Evolutionary conservation across 37 sponge, comb jelly and placozoan genomes (phyloP).

Genomic region (Spongilla lacustris): DNA sequence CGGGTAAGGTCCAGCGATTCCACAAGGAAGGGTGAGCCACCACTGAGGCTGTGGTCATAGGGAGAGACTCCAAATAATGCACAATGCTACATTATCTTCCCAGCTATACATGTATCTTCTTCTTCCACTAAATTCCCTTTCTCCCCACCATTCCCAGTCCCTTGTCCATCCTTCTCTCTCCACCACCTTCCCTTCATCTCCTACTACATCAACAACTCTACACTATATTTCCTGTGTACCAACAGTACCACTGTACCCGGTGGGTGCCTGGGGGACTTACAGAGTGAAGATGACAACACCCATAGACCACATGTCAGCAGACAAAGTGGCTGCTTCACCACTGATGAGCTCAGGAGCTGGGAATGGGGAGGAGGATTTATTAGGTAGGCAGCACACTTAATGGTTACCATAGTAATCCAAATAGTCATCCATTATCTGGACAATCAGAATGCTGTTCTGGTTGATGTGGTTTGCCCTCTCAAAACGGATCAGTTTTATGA

Average conservation of each 20-base stretch:
- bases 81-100: too few relatives aligned
- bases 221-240: background rate
- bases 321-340: constrained; percentile 47
- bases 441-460: background rate
- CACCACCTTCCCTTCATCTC: background rate
- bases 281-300: constrained; percentile 49
- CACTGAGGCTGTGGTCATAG: constrained; percentile 72
- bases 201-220: background rate
- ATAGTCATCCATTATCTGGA: background rate
- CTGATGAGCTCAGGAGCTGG: constrained; percentile 81
- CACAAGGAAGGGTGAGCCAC: constrained; percentile 64
- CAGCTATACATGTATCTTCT: background rate
- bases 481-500: constrained; percentile 52
- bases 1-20: constrained; percentile 56
- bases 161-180: background rate
- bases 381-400: background rate
- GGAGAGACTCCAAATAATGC: too few relatives aligned
- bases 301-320: constrained; percentile 80
- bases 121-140: too few relatives aligned
- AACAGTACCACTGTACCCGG: background rate
- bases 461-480: constrained; percentile 31
- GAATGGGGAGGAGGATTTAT: background rate
- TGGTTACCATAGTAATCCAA: constrained; percentile 44
- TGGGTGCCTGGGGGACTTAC: constrained; percentile 37
- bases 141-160: too few relatives aligned